Conservation (phyloP, 1,140 invertebrate species). For the Laupala kohalensis region DNA sequence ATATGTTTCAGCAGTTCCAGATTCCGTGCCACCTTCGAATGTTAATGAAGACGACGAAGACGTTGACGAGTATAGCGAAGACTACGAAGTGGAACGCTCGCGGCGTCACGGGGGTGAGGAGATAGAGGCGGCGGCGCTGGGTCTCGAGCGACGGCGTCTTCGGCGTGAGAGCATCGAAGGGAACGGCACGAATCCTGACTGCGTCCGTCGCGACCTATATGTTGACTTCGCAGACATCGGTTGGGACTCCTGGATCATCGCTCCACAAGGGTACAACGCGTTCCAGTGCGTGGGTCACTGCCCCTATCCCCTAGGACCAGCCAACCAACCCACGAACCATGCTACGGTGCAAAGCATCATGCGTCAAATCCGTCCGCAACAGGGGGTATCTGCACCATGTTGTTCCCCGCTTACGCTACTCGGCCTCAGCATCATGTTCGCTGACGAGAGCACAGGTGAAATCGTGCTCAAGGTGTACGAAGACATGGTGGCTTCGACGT, state of each 20-base stretch:
- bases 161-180: too few species aligned
- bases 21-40: not conserved
- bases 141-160: too few species aligned
- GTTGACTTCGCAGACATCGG: constrained; percentile 50
- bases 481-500: constrained; percentile 51
- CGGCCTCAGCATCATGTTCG: constrained; percentile 47
- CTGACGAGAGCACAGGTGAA: constrained; percentile 47
- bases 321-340: constrained; percentile 44
- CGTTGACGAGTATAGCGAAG: not conserved
- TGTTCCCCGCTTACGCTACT: constrained; percentile 50
- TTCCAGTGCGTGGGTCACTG: constrained; percentile 52
- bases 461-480: constrained; percentile 54
- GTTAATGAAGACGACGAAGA: not conserved
- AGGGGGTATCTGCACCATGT: constrained; percentile 39
- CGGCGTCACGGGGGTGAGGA: not conserved
- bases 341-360: constrained; percentile 52
- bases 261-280: constrained; percentile 43
- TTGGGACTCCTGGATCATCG: constrained; percentile 46
- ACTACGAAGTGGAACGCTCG: not conserved
- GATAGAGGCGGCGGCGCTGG: too few species aligned
- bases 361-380: constrained; percentile 37
- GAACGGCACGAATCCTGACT: constrained; percentile 18
- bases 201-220: constrained; percentile 32
- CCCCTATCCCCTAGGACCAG: constrained; percentile 34
- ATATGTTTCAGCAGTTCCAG: not conserved